Evolutionary conservation across 2,888 invertebrate species (phyloP), one percentile per base, ranked within the genome.

Genomic region (Drosophila percnosoma): DNA sequence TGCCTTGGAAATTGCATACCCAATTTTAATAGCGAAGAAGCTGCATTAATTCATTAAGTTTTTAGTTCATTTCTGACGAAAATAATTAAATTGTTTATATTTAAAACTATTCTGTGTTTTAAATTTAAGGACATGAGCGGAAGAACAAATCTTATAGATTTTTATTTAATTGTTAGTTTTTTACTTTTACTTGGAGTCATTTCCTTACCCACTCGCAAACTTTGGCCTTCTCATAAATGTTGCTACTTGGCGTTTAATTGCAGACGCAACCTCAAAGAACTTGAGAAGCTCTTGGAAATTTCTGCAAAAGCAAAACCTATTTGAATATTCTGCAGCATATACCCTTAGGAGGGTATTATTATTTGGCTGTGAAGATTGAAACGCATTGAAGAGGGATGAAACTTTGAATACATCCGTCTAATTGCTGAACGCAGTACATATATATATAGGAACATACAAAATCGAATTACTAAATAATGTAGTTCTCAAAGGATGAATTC

Each of bases 281-380:
- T 21, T 64, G 59, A 53, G 31, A 65, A 68, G 54, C 63, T 67
- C 69, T 73, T 70, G 73, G 31, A 65, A 63, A 80, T 68, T 52
- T 68, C 53, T 65, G 48, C 49, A 60, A 68, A 58, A 40, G 27
- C 57, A 68, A 69, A 73, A 73, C 60, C 34, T 61, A 71, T 70
- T 68, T 54, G 65, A 83, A 82, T 80, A 74, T 73, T 60, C 64
- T 73, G 55, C 59, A 54, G 65, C 61, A 80, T 68, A 4, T 45
- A 24, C 24, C 8, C 45, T 45, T 24, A 15, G 8, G 1, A 15
- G 8, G 8, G 15, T 45, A 45, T 15, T 8, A 8, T 8, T 27
- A 45, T 45, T 45, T 45, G 4, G 4, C 8, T 45, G 15, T 7
- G 15, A 24, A 4, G 21, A 7, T 45, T 1, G 21, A 21, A 45